A percentile compares a stretch with the other conserved stretches of the same genome.
Conservation (phyloP, 2,888 invertebrate genomes). For the Andricus curvator region DNA sequence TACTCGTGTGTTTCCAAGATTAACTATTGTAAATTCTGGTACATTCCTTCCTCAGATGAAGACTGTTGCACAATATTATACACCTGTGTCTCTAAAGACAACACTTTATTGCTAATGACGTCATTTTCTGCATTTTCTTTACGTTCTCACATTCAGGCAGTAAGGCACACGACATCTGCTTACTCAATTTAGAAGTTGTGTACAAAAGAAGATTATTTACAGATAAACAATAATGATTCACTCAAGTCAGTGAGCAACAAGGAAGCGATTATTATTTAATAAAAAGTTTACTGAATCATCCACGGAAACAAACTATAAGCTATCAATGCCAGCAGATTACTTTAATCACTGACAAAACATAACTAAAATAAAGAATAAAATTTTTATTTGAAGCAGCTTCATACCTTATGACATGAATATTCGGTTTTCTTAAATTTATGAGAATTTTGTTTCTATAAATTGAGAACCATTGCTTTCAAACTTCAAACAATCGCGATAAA, state of each 20-base stretch:
- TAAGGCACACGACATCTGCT: slow-evolving; percentile 8
- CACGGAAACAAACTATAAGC: too few relatives aligned
- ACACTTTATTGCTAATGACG: slow-evolving; percentile 7
- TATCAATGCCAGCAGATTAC: too few relatives aligned
- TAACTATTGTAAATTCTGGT: slow-evolving; percentile 4
- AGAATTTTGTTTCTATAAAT: too few relatives aligned
- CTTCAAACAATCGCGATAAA: too few relatives aligned
- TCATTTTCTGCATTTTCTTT: background rate
- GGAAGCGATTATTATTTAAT: background rate
- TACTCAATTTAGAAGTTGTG: slow-evolving; percentile 2
- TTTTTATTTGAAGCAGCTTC: too few relatives aligned
- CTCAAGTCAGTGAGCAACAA: background rate
- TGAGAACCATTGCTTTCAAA: too few relatives aligned
- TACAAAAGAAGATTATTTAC: slow-evolving; percentile 16
- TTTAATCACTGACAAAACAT: too few relatives aligned
- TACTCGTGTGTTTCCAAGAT: background rate
- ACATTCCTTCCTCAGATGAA: background rate
- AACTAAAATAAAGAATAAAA: too few relatives aligned
- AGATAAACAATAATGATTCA: background rate
- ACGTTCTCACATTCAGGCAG: background rate
- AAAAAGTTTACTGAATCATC: background rate
- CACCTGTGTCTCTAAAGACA: background rate
- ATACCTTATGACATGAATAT: too few relatives aligned
- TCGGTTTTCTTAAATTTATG: too few relatives aligned
- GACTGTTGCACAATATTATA: background rate